phyloP scores from a whole-genome alignment of 1,140 invertebrate genomes.

The Nylanderia fulva region DNA sequence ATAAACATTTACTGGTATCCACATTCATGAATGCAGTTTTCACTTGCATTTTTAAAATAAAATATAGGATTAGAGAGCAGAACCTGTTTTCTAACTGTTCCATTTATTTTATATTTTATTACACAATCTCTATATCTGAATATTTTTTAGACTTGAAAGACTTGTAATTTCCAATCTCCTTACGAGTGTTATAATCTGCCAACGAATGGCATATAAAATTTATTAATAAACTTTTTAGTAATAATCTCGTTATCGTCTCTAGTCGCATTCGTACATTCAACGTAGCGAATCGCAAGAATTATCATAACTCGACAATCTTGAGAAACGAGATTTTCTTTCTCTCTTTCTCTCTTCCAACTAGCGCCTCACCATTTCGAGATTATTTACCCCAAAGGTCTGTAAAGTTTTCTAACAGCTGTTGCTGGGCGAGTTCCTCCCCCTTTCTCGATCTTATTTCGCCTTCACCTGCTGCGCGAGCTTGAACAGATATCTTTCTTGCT shows the following conservation, averaged over 20 bases:
- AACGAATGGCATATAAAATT: neutral
- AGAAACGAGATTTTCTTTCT: slow-evolving; percentile 16
- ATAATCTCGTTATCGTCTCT: neutral
- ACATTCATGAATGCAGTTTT: neutral
- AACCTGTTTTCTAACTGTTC: neutral
- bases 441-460: slow-evolving; percentile 60
- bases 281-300: slow-evolving; percentile 56
- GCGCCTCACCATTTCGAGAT: slow-evolving; percentile 50
- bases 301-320: slow-evolving; percentile 62
- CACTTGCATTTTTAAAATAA: neutral
- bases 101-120: neutral
- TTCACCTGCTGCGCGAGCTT: slow-evolving; percentile 62
- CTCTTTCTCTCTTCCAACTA: slow-evolving; percentile 7
- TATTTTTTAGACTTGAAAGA: neutral
- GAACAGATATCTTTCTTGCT: slow-evolving; percentile 64
- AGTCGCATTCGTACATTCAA: neutral
- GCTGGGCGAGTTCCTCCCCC: slow-evolving; percentile 10
- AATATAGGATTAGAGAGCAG: neutral
- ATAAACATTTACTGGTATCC: neutral
- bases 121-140: neutral
- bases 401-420: slow-evolving; percentile 64
- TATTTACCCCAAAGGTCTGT: slow-evolving; percentile 55
- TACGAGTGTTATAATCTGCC: neutral
- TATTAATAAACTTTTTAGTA: neutral
- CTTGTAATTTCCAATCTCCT: neutral